Evolutionary conservation across 2,888 invertebrate genomes (phyloP).

Genomic region (Julus scandinavius): DNA sequence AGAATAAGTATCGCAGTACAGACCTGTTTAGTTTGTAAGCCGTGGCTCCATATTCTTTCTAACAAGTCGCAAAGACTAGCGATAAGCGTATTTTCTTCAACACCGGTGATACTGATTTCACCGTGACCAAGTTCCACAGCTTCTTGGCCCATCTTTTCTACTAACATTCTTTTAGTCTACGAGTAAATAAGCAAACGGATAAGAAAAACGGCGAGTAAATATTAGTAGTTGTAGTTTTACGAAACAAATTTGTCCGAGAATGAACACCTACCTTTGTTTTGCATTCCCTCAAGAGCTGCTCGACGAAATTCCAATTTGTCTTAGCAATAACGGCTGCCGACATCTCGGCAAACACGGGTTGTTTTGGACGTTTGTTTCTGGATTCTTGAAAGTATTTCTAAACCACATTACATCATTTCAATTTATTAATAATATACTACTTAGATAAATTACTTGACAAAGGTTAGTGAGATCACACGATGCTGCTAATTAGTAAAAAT

Average conservation of each 20-base stretch:
- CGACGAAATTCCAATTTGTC: constrained; percentile 98
- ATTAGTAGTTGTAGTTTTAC: not conserved
- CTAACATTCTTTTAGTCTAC: constrained; percentile 96
- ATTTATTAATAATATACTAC: not conserved
- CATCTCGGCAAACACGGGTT: constrained; percentile 63
- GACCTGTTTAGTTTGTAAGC: constrained; percentile 89
- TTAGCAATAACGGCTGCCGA: constrained; percentile 89
- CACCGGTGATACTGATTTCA: constrained; percentile 75
- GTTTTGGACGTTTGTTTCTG: constrained; percentile 62
- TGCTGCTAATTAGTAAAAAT: not conserved
- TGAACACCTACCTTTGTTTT: constrained; percentile 60
- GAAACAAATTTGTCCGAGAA: not conserved
- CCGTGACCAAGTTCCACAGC: constrained; percentile 93
- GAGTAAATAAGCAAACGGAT: not conserved
- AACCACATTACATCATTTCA: not conserved
- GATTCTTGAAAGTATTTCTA: constrained; percentile 67
- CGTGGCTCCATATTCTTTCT: constrained; percentile 98
- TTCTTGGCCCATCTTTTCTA: constrained; percentile 99
- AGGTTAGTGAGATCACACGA: not conserved
- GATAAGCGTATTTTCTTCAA: constrained; percentile 97
- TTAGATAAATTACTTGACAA: not conserved
- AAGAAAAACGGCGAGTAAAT: not conserved
- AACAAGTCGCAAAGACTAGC: constrained; percentile 97
- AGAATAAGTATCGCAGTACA: not conserved
- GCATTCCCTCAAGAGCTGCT: constrained; percentile 88